Evolutionary conservation across 2,888 invertebrate species (phyloP).

Genomic region (Spodoptera littoralis): DNA sequence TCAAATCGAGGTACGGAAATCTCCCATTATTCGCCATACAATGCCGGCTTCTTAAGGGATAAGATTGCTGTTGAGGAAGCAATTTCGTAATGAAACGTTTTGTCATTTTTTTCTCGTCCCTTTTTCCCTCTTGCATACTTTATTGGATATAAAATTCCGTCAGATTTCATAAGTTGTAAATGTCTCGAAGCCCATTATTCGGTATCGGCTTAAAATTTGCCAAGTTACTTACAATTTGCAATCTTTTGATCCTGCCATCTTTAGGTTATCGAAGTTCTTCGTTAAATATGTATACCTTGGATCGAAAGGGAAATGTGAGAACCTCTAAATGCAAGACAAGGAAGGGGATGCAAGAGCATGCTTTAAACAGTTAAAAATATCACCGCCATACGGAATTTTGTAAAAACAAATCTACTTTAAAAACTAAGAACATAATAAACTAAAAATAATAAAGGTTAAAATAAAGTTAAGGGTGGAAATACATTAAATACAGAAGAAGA

Average conservation of each 20-base stretch:
- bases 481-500: background rate
- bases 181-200: constrained; percentile 32
- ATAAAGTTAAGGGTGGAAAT: background rate
- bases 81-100: constrained; percentile 46
- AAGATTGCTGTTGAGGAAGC: constrained; percentile 42
- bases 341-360: constrained; percentile 61
- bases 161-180: constrained; percentile 37
- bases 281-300: constrained; percentile 38
- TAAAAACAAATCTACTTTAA: constrained; percentile 6
- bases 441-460: background rate
- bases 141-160: constrained; percentile 39
- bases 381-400: constrained; percentile 69
- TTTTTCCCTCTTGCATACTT: constrained; percentile 30
- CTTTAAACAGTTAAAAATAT: constrained; percentile 53
- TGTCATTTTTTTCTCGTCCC: constrained; percentile 27
- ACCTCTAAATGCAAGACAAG: constrained; percentile 65
- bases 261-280: constrained; percentile 24
- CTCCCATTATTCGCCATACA: constrained; percentile 18
- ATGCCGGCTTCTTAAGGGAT: constrained; percentile 33
- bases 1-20: constrained; percentile 24
- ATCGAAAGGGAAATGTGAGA: constrained; percentile 70
- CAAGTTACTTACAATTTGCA: constrained; percentile 11
- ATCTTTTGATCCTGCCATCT: constrained; percentile 41
- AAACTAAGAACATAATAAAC: background rate
- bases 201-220: constrained; percentile 23